phyloP scores from a whole-genome alignment of 2,113 vertebrate species.

The Oryzias celebensis region DNA sequence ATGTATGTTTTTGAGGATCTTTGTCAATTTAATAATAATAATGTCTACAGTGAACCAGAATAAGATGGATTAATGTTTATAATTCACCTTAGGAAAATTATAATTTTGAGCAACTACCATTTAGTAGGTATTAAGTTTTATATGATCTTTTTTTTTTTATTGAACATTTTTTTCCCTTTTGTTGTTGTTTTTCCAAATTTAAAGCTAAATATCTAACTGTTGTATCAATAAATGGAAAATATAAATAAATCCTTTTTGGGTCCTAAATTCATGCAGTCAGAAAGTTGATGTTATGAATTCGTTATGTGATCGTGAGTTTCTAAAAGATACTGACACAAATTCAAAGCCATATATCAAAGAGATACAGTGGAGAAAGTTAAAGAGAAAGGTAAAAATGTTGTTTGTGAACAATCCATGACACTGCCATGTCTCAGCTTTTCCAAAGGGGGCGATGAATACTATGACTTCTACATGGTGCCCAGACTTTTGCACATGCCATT shows the following conservation, averaged over 20 bases:
- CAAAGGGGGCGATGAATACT: too few species aligned
- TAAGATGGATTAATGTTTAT: neutral
- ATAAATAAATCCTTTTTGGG: constrained; percentile 27
- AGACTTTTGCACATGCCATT: too few species aligned
- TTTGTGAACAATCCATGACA: too few species aligned
- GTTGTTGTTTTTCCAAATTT: neutral
- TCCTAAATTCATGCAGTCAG: constrained; percentile 36
- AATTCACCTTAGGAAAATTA: constrained; percentile 40
- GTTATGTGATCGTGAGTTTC: constrained; percentile 11
- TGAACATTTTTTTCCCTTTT: too few species aligned
- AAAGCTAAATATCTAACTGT: neutral
- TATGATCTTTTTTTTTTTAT: too few species aligned
- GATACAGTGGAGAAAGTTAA: neutral
- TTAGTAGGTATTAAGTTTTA: constrained; percentile 7
- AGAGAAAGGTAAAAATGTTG: too few species aligned
- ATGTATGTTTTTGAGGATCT: too few species aligned
- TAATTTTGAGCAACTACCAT: constrained; percentile 9
- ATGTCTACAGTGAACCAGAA: too few species aligned
- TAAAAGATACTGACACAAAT: constrained; percentile 3
- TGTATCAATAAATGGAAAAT: constrained; percentile 48
- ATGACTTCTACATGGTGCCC: too few species aligned
- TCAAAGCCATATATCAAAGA: neutral
- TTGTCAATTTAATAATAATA: too few species aligned
- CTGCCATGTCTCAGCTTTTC: too few species aligned
- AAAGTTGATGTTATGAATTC: constrained; percentile 47